Conservation (phyloP, 2,888 invertebrate species). For the Stenchaetothrips biformis region DNA sequence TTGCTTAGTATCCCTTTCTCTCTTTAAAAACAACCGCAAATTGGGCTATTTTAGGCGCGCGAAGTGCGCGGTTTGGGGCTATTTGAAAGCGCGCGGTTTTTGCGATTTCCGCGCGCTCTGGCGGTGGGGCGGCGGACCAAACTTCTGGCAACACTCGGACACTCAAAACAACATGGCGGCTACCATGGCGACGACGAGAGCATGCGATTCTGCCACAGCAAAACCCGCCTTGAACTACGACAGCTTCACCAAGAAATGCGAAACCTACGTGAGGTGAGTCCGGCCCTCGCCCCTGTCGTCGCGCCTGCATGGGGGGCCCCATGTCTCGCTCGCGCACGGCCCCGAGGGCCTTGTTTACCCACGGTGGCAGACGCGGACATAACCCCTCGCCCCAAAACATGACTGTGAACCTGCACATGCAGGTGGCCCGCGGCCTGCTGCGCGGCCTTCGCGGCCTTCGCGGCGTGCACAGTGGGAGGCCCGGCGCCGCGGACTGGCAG, state of each 20-base stretch:
- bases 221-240: not conserved
- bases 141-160: too few relatives aligned
- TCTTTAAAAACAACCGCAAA: too few relatives aligned
- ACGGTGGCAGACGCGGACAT: not conserved
- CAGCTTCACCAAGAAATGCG: conserved; percentile 13
- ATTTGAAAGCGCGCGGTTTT: too few relatives aligned
- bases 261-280: conserved; percentile 1
- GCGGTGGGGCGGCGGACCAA: too few relatives aligned
- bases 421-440: not conserved
- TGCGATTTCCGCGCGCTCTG: too few relatives aligned
- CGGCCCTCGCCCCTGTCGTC: too few relatives aligned
- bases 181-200: not conserved
- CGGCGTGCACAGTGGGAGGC: not conserved
- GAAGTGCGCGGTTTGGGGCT: too few relatives aligned
- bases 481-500: not conserved
- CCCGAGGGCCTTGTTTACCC: not conserved
- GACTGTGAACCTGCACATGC: not conserved
- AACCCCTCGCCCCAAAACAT: not conserved
- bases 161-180: conserved; percentile 6
- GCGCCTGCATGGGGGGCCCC: too few relatives aligned
- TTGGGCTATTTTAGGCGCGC: too few relatives aligned
- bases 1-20: too few relatives aligned
- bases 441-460: not conserved
- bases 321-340: not conserved
- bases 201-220: not conserved